Evolutionary conservation across 2,888 invertebrate genomes (phyloP).

Genomic region (Stramonita haemastoma): DNA sequence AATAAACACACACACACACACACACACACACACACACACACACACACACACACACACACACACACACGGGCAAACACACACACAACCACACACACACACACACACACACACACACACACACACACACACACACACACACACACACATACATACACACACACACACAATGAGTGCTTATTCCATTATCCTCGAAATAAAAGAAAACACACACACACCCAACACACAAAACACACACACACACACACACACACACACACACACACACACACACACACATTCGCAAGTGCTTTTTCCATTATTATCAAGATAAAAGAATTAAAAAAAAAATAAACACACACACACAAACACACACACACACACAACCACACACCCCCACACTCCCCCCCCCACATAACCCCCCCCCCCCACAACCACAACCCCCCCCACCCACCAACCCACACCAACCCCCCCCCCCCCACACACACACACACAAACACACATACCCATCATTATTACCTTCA

Average conservation of each 20-base stretch:
- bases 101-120: not conserved
- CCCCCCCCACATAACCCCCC: not conserved
- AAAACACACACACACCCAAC: not conserved
- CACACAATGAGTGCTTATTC: no score
- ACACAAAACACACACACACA: conserved; percentile 16
- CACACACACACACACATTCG: conserved; percentile 27
- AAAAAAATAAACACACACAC: no score
- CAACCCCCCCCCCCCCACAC: not conserved
- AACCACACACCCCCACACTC: no score
- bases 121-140: not conserved
- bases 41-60: not conserved
- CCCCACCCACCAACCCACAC: not conserved
- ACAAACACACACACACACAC: no score
- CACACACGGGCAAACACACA: not conserved
- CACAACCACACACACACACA: not conserved
- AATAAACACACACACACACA: no score
- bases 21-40: not conserved
- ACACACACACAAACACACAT: not conserved
- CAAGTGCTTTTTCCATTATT: no score
- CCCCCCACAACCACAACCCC: not conserved
- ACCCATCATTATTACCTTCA: conserved; percentile 27
- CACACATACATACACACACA: not conserved
- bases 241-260: conserved; percentile 36
- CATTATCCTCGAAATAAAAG: no score
- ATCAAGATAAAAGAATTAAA: no score